Evolutionary conservation across 1,140 invertebrate genomes (phyloP), one percentile per base, ranked within the genome.

Genomic region (Notospermus geniculatus): DNA sequence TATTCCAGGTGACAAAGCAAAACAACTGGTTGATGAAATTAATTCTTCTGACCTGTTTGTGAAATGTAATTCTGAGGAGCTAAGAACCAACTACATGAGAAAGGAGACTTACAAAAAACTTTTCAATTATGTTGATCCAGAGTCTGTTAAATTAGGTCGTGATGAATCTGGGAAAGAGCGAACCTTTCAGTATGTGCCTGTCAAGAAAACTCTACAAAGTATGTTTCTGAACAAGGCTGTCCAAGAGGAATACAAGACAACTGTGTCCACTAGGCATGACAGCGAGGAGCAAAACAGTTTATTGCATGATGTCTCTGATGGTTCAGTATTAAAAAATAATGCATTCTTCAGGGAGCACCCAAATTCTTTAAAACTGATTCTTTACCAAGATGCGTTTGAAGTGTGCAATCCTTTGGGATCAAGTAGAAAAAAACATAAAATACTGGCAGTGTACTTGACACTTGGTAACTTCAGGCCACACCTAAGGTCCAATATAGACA

Each of bases 111-210:
- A 50, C 25, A 50, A 50, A 50, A n/a, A 50, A 50, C 4, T 5
- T 50, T 50, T 50, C n/a, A n/a, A 50, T 50, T 27, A 50, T 50
- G 46, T 50, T 19, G n/a, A 7, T 50, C 46, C 46, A 50, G 25
- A 7, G 25, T 50, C 46, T n/a, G 25, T 50, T 50, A 9, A n/a
- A 7, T 50, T 50, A 50, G 46, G 46, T 27, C 4, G n/a, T 5
- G 25, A 50, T n/a, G 9, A 50, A n/a, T 4, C 4, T 9, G n/a
- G n/a, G 4, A 50, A 5, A 7, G 46, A 50, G 4, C 4, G 46
- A n/a, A 4, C 4, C 25, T 50, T 5, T 50, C 46, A 50, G 4
- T 50, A 50, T n/a, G 46, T 50, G 4, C 46, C 46, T n/a, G n/a
- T 50, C 46, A 50, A 50, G n/a, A n/a, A 50, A n/a, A 50, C n/a